Base-by-base conservation (phyloP, 2,797 vertebrate genomes). In the Onychomys torridus region DNA sequence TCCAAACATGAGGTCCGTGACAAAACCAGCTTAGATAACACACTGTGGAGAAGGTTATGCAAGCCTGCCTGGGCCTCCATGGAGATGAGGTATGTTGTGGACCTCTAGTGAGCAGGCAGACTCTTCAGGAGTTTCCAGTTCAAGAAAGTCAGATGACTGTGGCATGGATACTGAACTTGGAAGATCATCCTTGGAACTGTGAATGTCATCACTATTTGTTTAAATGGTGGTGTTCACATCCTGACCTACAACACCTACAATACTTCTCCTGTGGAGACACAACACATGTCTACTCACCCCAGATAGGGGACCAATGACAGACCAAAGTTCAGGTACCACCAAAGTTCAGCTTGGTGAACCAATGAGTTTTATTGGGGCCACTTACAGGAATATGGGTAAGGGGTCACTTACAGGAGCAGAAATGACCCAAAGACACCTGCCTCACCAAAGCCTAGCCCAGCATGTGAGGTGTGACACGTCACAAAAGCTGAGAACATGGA, bases 181-280 rank as follows among this genome's bases (percentile, higher is more conserved):
- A 65, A 71, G 49, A 57, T 75, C 37, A 57, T 81, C 57, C 16
- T 71, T 94, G 79, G 63, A 85, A 82, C 25, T 25, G 40, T 1
- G 29, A 40, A 82, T 6, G 78, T 52, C 88, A 19, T 83, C 83
- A 67, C 43, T 91, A 40, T 88, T 40, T 92, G 73, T 71, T 94
- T 89, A 79, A 94, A 89, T 96, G 75, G 37, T 93, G 85, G 81
- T 76, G 40, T 46, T 95, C 69, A 93, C 23, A 63, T 91, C 37
- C 78, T 79, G 65, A 93, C 79, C 67, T 76, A 52, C 7, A 55
- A 69, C 27, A 83, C 82, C 49, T 43, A 23, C 19, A 85, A 85
- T 61, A 67, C 29, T 32, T 34, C 46, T 84, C 29, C 59, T 84
- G 29, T 43, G 59, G 55, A 61, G n/a, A 46, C 57, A 61, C 57